Base-by-base conservation (phyloP, 1,140 invertebrate genomes). In the Drosophila saltans region DNA sequence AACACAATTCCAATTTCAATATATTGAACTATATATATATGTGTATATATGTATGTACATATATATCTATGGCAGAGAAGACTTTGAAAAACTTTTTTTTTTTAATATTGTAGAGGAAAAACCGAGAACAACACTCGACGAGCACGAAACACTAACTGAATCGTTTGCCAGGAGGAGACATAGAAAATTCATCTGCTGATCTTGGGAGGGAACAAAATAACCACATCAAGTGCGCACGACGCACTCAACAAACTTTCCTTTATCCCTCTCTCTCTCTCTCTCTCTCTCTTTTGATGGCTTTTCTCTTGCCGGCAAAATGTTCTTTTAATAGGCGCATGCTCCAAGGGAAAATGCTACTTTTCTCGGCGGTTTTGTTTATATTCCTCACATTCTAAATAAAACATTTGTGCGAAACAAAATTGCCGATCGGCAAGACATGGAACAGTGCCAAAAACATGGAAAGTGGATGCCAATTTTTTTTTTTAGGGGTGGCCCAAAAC, bases 101-200 rank as follows among this genome's bases (percentile, higher is more conserved):
- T 16, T 16, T 16, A 72, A 88, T 86, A 81, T 78, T 86, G 84
- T 64, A 71, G 83, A 91, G 88, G 81, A 91, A 91, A 72, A 91
- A 91, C 85, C 91, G 91, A 92, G 91, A 92, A 92, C 91, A 92
- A 92, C 91, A 92, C 91, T 92, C 91, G 91, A 92, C 91, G 91
- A 92, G 91, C 84, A 92, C 91, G 91, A 92, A 92, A 92, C 91
- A 92, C 91, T 88, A 92, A 92, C 91, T 92, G 89, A 92, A 90
- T 73, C 57, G 41, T n/a, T 30, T 30, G 66, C 61, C 71, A 86
- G 83, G 72, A 86, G 79, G 72, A 82, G 82, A 33, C 57, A 45
- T 11, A 43, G 7, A 58, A 58, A 36, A 36, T 58, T 58, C 28
- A 58, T n/a, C 9, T 59, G 24, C 24, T 55, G 77, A 77, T 80